Evolutionary conservation across 2,888 invertebrate species (phyloP).

Genomic region (Cinara cedri): DNA sequence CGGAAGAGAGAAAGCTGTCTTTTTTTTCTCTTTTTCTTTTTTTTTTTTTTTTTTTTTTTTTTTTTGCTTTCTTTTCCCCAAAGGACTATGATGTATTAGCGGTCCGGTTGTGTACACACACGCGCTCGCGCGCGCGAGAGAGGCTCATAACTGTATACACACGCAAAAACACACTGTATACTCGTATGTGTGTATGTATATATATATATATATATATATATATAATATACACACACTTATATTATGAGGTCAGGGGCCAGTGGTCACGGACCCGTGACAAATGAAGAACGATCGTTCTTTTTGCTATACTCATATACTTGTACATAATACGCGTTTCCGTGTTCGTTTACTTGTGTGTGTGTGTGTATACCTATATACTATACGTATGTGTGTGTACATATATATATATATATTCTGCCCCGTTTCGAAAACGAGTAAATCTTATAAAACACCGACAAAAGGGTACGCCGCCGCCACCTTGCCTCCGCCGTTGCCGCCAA

Average conservation of each 20-base stretch:
- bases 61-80: too few relatives aligned
- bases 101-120: conserved; percentile 35
- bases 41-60: too few relatives aligned
- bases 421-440: conserved; percentile 50
- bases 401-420: not conserved
- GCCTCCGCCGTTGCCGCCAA: not conserved
- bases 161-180: too few relatives aligned
- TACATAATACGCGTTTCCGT: not conserved
- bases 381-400: not conserved
- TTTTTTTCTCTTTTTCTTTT: too few relatives aligned
- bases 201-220: too few relatives aligned
- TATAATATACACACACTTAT: too few relatives aligned
- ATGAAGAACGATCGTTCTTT: conserved; percentile 56
- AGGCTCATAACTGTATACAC: conserved; percentile 38
- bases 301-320: too few relatives aligned
- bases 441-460: conserved; percentile 56
- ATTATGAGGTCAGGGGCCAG: conserved; percentile 53
- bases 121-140: not conserved
- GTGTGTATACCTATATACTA: not conserved
- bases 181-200: too few relatives aligned
- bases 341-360: not conserved
- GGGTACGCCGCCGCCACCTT: not conserved
- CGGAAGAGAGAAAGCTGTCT: conserved; percentile 5
- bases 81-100: conserved; percentile 53
- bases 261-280: conserved; percentile 56